Evolutionary conservation across 2,888 invertebrate genomes (phyloP), one percentile per base, ranked within the genome.

Genomic region (Drosophila nr. perissopoda): DNA sequence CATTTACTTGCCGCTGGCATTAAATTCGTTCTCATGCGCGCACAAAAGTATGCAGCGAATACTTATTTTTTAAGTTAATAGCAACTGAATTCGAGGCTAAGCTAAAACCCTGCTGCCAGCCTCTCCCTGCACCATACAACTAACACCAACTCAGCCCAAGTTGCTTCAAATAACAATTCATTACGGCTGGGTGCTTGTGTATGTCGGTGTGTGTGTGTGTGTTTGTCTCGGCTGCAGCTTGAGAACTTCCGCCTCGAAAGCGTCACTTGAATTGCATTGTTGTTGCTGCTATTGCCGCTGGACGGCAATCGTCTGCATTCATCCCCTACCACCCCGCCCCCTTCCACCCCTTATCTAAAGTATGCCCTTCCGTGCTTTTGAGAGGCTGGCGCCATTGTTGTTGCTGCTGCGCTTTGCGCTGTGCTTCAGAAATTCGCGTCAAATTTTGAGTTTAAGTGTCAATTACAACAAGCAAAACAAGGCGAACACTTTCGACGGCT

Each of bases 391-490:
- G 52, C 34, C 52, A 68, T 53, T 64, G 36, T 54, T 62, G 64
- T 33, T 71, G 76, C 63, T 58, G 54, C 45, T 48, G 60, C 45
- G 45, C 45, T 45, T 34, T 49, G 49, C 45, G 54, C 63, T 70
- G 67, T 78, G 60, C 73, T 76, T 73, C 70, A 83, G 87, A 85
- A 87, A 83, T 89, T 88, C 88, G 74, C 87, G 83, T 90, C 83
- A 86, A 90, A 87, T 90, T 90, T 88, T 74, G 88, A 87, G 90
- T 88, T 87, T 78, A 87, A 90, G 87, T 87, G 88, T 87, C 87
- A 87, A 90, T 87, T 87, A 86, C 90, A 88, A 80, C 52, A 77
- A 73, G 74, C 69, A 73, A 70, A 69, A 74, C 65, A 72, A 78
- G 67, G 70, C 67, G 69, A 76, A 69, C 63, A 59, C 60, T 76